phyloP scores from a whole-genome alignment of 2,113 vertebrate genomes.

The Spermophilus dauricus region DNA sequence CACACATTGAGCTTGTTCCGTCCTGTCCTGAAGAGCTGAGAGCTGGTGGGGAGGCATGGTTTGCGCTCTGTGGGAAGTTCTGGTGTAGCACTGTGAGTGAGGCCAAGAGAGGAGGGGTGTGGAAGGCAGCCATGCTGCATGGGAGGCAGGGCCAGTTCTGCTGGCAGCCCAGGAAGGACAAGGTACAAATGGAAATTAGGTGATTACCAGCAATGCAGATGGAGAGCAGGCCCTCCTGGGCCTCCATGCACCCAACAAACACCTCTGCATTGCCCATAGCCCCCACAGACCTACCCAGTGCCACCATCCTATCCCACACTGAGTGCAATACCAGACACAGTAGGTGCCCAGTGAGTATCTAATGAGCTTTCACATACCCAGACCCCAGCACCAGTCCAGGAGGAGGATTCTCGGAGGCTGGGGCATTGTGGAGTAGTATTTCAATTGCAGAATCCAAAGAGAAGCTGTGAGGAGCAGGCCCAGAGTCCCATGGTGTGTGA shows the following conservation, averaged over 20 bases:
- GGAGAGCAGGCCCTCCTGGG: neutral
- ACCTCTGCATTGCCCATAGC: neutral
- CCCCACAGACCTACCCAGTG: accelerated
- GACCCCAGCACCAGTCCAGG: neutral
- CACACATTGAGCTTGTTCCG: neutral
- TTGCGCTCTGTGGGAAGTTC: neutral
- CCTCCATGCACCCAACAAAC: neutral
- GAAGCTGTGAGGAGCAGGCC: neutral
- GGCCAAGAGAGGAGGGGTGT: neutral
- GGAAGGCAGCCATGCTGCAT: neutral
- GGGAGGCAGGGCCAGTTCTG: neutral
- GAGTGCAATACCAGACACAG: neutral
- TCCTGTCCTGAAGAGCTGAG: neutral
- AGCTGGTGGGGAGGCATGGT: neutral
- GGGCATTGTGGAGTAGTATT: neutral
- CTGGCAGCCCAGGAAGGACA: neutral
- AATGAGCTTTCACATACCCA: neutral
- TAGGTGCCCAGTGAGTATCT: neutral
- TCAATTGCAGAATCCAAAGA: neutral
- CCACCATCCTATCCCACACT: neutral
- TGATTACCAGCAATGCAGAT: too few species aligned
- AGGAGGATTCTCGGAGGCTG: neutral
- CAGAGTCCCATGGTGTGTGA: neutral
- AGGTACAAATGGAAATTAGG: neutral
- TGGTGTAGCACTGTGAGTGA: neutral